Conservation (phyloP, 2,797 vertebrate genomes). For the Sebastes hubbsi region DNA sequence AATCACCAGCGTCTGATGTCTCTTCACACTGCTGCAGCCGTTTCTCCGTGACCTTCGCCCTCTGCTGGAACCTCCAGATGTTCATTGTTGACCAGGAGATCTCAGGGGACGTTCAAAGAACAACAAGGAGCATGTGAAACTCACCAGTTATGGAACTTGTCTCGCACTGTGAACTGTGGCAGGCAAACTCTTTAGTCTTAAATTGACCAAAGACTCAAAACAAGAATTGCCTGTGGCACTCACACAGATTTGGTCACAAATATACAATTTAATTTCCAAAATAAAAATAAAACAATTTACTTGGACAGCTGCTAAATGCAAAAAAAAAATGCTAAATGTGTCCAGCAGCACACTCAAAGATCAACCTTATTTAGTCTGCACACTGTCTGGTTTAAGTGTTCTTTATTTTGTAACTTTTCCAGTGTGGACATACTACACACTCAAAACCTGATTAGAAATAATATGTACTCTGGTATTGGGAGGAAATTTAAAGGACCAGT, state of each 20-base stretch:
- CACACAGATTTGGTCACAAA: background rate
- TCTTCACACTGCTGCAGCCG: conserved; percentile 17
- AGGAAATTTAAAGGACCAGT: background rate
- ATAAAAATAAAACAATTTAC: too few relatives aligned
- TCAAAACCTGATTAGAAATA: background rate
- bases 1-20: background rate
- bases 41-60: background rate
- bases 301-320: too few relatives aligned
- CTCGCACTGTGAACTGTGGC: background rate
- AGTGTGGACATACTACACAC: background rate
- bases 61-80: conserved; percentile 45
- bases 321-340: background rate
- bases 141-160: background rate
- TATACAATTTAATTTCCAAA: background rate
- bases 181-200: background rate
- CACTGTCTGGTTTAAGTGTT: background rate
- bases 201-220: background rate
- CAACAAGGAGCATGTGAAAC: conserved; percentile 12
- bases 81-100: conserved; percentile 5
- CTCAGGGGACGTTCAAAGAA: conserved; percentile 3
- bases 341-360: background rate
- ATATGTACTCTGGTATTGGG: background rate
- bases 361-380: background rate
- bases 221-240: background rate
- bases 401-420: background rate